These are phyloP conservation scores for Sminthurides aquaticus DNA, from an alignment of 2,888 invertebrate species.

Conservation along the genomic window DNA sequence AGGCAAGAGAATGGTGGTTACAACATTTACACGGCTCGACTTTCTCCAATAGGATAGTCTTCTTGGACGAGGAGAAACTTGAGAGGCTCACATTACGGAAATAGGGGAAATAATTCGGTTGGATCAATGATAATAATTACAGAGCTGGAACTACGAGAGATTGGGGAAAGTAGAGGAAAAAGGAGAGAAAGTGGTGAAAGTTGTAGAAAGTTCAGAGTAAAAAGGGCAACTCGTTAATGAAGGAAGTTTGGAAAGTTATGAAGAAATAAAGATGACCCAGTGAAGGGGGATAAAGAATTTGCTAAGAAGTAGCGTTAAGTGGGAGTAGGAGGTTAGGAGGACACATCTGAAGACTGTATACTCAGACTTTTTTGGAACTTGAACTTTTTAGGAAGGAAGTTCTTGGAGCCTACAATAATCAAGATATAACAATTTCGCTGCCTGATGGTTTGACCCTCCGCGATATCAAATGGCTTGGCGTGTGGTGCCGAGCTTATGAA, in stretches of 20 bases:
- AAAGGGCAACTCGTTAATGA: slow-evolving; percentile 4
- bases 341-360: too few species aligned
- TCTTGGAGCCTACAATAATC: slow-evolving; percentile 71
- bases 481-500: slow-evolving; percentile 85
- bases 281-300: background rate
- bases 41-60: too few species aligned
- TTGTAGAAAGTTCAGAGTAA: background rate
- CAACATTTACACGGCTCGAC: too few species aligned
- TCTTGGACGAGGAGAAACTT: too few species aligned
- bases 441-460: slow-evolving; percentile 78
- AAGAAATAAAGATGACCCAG: background rate
- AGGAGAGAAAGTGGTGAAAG: too few species aligned
- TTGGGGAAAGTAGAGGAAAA: too few species aligned
- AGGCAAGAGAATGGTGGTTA: too few species aligned
- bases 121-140: too few species aligned
- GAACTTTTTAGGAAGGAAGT: slow-evolving; percentile 55
- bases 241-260: slow-evolving; percentile 2
- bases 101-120: too few species aligned
- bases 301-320: background rate
- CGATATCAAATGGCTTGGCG: slow-evolving; percentile 78
- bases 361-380: slow-evolving; percentile 24
- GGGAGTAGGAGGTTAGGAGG: background rate
- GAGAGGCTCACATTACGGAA: too few species aligned
- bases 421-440: slow-evolving; percentile 72
- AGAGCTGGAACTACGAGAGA: too few species aligned